Base-by-base conservation (phyloP, 1,140 invertebrate genomes). In the Varroa destructor region DNA sequence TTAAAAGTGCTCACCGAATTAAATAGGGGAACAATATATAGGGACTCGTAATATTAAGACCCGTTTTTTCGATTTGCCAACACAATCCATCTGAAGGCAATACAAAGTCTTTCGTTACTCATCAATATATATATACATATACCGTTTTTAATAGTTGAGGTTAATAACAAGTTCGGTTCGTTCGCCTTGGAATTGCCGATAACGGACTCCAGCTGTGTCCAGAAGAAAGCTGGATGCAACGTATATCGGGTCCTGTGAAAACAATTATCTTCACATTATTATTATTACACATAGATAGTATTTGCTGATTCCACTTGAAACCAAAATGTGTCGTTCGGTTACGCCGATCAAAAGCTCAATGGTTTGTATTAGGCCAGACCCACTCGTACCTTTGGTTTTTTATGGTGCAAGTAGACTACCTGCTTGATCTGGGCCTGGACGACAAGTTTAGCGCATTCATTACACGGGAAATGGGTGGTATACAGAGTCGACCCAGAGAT, bases 401-500 rank as follows among this genome's bases (percentile, higher is more conserved):
- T 91, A 79, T 93, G 87, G 0, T 86, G 88, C 73, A 90, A 79
- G 78, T 90, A 97, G 10, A 90, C 79, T 2, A 93, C 82, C 77
- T 87, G 81, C 73, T 81, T 86, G 12, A 97, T 92, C 2, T 91
- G 89, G n/a, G 90, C 87, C 78, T 97, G 94, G 77, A 97, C 93
- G n/a, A 97, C 93, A 1, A 94, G 80, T 82, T 97, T 97, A 0
- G 93, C 89, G 84, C 94, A 98, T 80, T 96, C 91, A 78, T 96
- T 96, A 77, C 94, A 97, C 0, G 93, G 93, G 80, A 96, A 97
- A 6, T 93, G 78, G 0, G 85, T 87, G 0, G 91, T 89, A 79
- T 93, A 98, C 0, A 97, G 85, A 0, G 83, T 85, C 77, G 91
- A 93, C 43, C 61, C 61, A 8, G n/a, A 55, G 0, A 94, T 79